phyloP scores from a whole-genome alignment of 2,888 invertebrate genomes.

The Brachyptera risi region DNA sequence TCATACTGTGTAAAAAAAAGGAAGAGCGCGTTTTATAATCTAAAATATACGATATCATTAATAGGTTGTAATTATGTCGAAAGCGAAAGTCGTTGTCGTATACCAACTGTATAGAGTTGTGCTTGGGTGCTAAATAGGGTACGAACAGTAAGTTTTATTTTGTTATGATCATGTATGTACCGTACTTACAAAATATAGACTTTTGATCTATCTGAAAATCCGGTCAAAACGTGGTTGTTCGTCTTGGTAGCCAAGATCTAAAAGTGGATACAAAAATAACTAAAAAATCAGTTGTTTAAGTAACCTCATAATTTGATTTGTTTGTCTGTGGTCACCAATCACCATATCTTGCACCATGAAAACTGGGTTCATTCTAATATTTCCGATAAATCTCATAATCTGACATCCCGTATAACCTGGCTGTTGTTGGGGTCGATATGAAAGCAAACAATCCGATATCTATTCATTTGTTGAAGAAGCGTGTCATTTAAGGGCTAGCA shows the following conservation, averaged over 20 bases:
- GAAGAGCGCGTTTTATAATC: no score
- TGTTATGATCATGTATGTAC: background rate
- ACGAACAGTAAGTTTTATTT: background rate
- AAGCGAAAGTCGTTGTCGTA: slow-evolving; percentile 9
- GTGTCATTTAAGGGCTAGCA: no score
- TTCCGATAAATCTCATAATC: no score
- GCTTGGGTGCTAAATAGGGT: slow-evolving; percentile 6
- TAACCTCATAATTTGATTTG: background rate
- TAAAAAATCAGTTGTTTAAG: background rate
- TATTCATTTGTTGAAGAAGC: background rate
- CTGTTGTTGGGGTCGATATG: no score
- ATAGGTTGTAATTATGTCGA: background rate
- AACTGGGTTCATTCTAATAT: no score
- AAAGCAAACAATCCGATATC: no score
- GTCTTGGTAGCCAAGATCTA: slow-evolving; percentile 27
- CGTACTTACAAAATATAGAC: slow-evolving; percentile 1
- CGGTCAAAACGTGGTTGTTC: slow-evolving; percentile 28
- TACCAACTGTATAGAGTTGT: background rate
- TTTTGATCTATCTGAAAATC: slow-evolving; percentile 15
- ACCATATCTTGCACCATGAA: slow-evolving; percentile 2
- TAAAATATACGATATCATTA: no score
- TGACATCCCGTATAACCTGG: no score
- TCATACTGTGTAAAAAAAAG: background rate
- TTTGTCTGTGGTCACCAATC: background rate
- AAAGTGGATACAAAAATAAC: slow-evolving; percentile 10